Percentiles rank a stretch among this genome's conserved stretches.
These are phyloP conservation scores for Ceyx margarethae DNA, from an alignment of 2,113 vertebrate species.

Conservation along the genomic window DNA sequence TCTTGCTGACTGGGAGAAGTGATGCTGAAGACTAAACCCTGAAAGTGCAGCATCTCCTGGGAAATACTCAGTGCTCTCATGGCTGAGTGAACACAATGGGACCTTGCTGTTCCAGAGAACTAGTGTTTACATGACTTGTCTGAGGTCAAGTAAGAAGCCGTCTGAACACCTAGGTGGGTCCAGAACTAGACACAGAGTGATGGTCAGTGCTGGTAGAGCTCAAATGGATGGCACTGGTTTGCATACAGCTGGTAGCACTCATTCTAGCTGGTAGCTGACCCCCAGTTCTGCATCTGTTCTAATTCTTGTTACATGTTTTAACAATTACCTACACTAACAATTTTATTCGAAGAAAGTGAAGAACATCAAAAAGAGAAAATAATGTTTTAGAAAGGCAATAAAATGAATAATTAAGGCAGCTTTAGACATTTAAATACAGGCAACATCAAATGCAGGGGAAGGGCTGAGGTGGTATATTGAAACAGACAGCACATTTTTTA, in stretches of 20 bases:
- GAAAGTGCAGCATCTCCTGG: neutral
- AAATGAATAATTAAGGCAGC: constrained; percentile 25
- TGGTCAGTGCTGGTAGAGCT: neutral
- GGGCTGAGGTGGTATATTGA: constrained; percentile 29
- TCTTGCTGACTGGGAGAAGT: neutral
- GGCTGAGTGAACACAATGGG: neutral
- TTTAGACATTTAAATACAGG: neutral
- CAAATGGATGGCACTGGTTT: rapidly evolving
- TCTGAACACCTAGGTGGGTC: neutral
- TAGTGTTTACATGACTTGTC: neutral
- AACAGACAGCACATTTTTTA: constrained; percentile 57
- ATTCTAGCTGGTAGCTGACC: neutral
- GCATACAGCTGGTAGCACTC: neutral
- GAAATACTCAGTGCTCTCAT: neutral
- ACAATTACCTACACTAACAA: too few relatives aligned
- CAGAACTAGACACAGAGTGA: neutral
- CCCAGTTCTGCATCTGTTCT: neutral
- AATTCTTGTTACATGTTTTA: neutral
- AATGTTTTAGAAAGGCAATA: neutral
- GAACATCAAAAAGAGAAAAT: neutral
- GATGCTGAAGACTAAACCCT: neutral
- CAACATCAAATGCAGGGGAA: neutral
- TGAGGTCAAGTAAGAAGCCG: neutral
- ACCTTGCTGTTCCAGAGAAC: neutral
- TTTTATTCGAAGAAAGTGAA: neutral